phyloP scores from a whole-genome alignment of 2,113 vertebrate genomes.

The Campylomormyrus tamandua region DNA sequence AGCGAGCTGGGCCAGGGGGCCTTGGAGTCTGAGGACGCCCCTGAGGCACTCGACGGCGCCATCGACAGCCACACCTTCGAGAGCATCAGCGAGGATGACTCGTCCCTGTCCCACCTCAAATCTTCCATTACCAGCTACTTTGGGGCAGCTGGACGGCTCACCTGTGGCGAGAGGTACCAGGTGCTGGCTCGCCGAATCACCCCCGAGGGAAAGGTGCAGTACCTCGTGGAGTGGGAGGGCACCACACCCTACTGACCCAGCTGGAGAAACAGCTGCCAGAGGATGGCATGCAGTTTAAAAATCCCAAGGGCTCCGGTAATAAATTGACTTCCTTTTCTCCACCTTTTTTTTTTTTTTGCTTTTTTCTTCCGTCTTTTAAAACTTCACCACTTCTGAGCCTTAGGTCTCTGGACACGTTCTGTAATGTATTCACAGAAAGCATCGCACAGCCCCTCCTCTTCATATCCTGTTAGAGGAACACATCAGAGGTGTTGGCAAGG shows the following conservation, averaged over 20 bases:
- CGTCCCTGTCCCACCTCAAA: constrained; percentile 80
- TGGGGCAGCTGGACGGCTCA: constrained; percentile 75
- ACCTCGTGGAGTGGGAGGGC: constrained; percentile 93
- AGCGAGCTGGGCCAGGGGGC: constrained; percentile 35
- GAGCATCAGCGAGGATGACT: constrained; percentile 75
- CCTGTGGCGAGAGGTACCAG: constrained; percentile 85
- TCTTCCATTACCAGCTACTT: constrained; percentile 92
- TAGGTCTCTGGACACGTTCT: neutral
- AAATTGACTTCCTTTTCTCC: neutral
- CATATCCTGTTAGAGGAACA: neutral
- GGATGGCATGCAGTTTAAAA: neutral
- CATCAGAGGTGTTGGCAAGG: neutral
- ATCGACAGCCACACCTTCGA: constrained; percentile 72
- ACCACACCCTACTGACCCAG: constrained; percentile 77
- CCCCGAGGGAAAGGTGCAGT: constrained; percentile 83
- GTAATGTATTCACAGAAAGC: neutral
- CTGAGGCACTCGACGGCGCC: constrained; percentile 51
- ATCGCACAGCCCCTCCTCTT: neutral
- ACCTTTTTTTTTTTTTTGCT: neutral
- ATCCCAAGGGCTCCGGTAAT: neutral
- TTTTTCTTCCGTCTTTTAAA: neutral
- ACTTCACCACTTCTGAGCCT: neutral
- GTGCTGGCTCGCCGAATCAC: constrained; percentile 85
- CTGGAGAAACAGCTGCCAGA: neutral
- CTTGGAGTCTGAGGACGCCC: constrained; percentile 53